Percentiles rank a stretch among this genome's conserved stretches.
phyloP scores from a whole-genome alignment of 2,797 vertebrate genomes.

The Mormyrus proboscirostris region DNA sequence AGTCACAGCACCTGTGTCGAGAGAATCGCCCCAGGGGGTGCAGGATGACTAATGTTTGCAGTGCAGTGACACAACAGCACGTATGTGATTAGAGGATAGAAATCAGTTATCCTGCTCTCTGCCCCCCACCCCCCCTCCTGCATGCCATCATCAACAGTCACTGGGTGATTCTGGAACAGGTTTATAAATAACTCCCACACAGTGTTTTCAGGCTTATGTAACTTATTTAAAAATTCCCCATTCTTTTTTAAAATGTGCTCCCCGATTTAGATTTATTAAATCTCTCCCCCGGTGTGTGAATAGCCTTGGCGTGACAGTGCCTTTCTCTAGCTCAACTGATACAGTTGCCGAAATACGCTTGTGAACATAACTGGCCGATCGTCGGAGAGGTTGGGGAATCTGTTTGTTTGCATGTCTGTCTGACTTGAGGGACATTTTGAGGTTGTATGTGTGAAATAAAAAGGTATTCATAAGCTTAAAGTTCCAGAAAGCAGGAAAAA shows the following conservation, averaged over 20 bases:
- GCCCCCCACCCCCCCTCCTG: neutral
- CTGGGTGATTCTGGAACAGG: constrained; percentile 27
- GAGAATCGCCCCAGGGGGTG: neutral
- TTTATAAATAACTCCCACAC: constrained; percentile 32
- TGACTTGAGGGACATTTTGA: neutral
- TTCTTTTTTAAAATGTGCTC: constrained; percentile 33
- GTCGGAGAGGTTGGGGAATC: neutral
- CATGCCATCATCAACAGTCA: constrained; percentile 21
- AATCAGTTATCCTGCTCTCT: constrained; percentile 13
- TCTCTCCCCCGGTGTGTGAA: neutral
- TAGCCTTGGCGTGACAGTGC: constrained; percentile 42
- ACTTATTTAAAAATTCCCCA: constrained; percentile 47
- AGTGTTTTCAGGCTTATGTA: constrained; percentile 44
- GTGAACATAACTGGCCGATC: neutral
- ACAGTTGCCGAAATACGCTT: neutral
- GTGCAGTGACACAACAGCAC: constrained; percentile 24
- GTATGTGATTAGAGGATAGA: constrained; percentile 20
- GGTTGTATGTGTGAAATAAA: neutral
- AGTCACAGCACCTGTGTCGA: constrained; percentile 16
- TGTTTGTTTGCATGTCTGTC: neutral
- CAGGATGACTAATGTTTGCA: constrained; percentile 27
- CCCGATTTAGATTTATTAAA: constrained; percentile 38
- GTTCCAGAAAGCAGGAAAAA: neutral
- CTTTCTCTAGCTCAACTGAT: constrained; percentile 32
- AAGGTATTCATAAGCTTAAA: neutral